Base-by-base conservation (phyloP, 2,888 invertebrate genomes). In the Xiphydria camelus region DNA sequence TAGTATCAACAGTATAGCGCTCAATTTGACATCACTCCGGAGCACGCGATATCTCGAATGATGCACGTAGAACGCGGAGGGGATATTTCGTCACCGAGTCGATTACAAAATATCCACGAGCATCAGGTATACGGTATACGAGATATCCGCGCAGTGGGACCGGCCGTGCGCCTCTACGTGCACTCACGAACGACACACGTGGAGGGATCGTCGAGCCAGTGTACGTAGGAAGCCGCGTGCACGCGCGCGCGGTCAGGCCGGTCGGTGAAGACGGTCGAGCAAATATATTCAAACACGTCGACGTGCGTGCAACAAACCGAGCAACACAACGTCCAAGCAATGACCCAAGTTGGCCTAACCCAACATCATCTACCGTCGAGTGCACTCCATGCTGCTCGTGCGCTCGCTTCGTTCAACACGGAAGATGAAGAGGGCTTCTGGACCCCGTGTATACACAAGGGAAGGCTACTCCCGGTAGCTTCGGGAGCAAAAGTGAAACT, bases 211-310 rank as follows among this genome's bases (percentile, higher is more conserved):
- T 31, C 38, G 43, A 44, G 38, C 43, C 43, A 44, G 38, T 44
- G 38, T 31, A 41, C 38, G 25, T 12, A 35, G 19, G 22, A 21
- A 29, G 14, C 33, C 23, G 14, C 17, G 20, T 29, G 40, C 40
- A 32, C 32, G 40, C 32, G 40, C 31, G 31, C n/a, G n/a, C n/a
- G n/a, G n/a, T 5, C 40, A 20, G 29, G 31, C 20, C 42, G 18
- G 38, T 37, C 29, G 14, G 29, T 29, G 29, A 29, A 29, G 29
- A 29, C 15, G n/a, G n/a, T n/a, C 45, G 50, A 53, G 59, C 57
- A 67, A 67, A 67, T 60, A 67, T 64, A 59, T 59, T 66, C 58
- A 61, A 62, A 67, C 60, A 64, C 42, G 53, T 48, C 47, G 51
- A 51, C 19, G 18, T 17, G 12, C 22, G n/a, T n/a, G 53, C 47